Evolutionary conservation across 2,113 vertebrate genomes (phyloP), one percentile per base, ranked within the genome.

Genomic region (Oplegnathus fasciatus): DNA sequence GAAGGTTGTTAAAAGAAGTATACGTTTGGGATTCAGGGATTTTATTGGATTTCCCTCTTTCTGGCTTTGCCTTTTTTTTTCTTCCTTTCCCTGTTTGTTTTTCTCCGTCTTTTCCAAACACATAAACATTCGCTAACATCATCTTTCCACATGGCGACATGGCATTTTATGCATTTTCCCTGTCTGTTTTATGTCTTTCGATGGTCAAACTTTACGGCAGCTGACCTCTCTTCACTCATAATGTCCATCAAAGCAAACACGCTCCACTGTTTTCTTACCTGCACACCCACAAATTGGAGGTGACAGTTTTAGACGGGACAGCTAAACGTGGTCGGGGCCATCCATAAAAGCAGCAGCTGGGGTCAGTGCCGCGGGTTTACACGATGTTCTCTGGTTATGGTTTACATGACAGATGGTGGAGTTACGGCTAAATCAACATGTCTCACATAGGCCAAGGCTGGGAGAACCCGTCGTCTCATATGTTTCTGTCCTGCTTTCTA

Each of bases 351-450:
- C 54, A 30, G 48, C 15, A 14, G 57, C 77, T 26, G 75, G 83
- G 85, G 87, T 90, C 89, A 91, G 64, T 55, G 74, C 57, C 28
- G 11, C 11, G 3, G 84, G 84, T 89, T 88, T 80, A 81, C 60
- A 48, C 37, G 67, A 55, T 72, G 74, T 15, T 71, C 74, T 48
- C 75, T 73, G 82, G 37, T 89, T 83, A 77, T 83, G 72, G 66
- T 70, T 83, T 70, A 80, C 75, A 74, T 86, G 87, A 94, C 81
- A 83, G 73, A 91, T 80, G 81, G 69, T 26, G 42, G 48, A 86
- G 78, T 77, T 80, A 71, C 22, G 1, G 66, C 77, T 89, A 71
- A 88, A 86, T 30, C 84, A 89, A 88, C 76, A 90, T 81, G 69
- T 69, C 61, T 22, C 74, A 55, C 58, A 66, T 80, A 67, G 18